Percentiles rank a stretch among this genome's conserved stretches.
Evolutionary conservation across 2,888 invertebrate genomes (phyloP).

Genomic region (Papilio gigon): DNA sequence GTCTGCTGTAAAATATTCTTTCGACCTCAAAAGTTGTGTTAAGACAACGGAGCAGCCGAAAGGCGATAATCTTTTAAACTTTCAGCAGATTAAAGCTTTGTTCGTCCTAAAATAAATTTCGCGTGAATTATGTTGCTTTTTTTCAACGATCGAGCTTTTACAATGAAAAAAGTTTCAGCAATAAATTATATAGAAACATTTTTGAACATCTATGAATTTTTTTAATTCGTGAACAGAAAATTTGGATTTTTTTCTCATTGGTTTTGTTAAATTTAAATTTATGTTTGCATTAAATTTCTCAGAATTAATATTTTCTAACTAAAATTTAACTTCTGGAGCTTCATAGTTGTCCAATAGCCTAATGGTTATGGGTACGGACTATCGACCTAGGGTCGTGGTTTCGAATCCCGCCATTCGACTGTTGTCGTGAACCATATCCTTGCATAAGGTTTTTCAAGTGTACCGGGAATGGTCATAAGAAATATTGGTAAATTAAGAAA

Average conservation of each 20-base stretch:
- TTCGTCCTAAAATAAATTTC: neutral
- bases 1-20: neutral
- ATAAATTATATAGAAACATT: conserved; percentile 4
- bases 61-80: conserved; percentile 32
- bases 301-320: too few relatives aligned
- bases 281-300: neutral
- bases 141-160: conserved; percentile 13
- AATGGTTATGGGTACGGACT: too few relatives aligned
- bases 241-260: neutral
- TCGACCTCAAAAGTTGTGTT: conserved; percentile 1
- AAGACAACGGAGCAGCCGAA: conserved; percentile 15
- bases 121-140: conserved; percentile 9
- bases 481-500: too few relatives aligned
- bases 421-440: too few relatives aligned
- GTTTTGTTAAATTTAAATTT: neutral
- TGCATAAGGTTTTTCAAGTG: too few relatives aligned
- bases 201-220: neutral
- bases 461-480: too few relatives aligned
- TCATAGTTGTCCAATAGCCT: too few relatives aligned
- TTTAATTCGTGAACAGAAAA: neutral
- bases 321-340: too few relatives aligned
- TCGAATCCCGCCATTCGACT: too few relatives aligned
- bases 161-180: neutral
- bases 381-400: too few relatives aligned
- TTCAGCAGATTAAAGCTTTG: conserved; percentile 12